Evolutionary conservation across 2,797 vertebrate species (phyloP), one percentile per base, ranked within the genome.

Genomic region (Toxotes lorentzi): DNA sequence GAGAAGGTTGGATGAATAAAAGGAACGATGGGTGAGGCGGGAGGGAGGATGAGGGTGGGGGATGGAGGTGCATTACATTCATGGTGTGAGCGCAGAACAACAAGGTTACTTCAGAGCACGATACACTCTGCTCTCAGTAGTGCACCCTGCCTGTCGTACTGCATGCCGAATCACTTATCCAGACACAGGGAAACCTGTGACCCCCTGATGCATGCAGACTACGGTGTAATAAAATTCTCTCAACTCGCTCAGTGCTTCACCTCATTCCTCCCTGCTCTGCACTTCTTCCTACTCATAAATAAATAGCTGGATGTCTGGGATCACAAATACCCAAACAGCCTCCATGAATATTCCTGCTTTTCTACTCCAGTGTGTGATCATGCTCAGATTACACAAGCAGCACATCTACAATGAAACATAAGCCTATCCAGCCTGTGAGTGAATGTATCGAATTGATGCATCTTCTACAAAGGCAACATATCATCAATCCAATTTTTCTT

Each of bases 101-200:
- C 86, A 85, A 84, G 84, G 88, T 89, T 90, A 78, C 84, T 86
- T 88, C 70, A 82, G 78, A 81, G 77, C 78, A 73, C 21, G 53
- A 86, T 89, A 70, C 69, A 82, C 86, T 73, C 27, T 65, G 82
- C 76, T 85, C 75, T 76, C 70, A 71, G 83, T 48, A 43, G 70
- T 82, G 72, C 74, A 68, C 73, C 63, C 38, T 53, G 72, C 60
- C 66, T 30, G 23, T 59, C 40, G 72, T 54, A 66, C 81, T 84
- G 90, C 86, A 91, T 92, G 85, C 87, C 78, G 30, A 91, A 90
- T 90, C 86, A 89, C 82, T 86, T 85, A 78, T 78, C 77, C 84
- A 88, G 79, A 84, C 77, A 84, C 64, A 74, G 70, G 86, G 80
- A 78, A 88, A 88, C 83, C 83, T 73, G 76, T 79, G 82, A 81